These are phyloP conservation scores for Lucinisca nassula DNA, from an alignment of 2,888 invertebrate species.

Conservation along the genomic window DNA sequence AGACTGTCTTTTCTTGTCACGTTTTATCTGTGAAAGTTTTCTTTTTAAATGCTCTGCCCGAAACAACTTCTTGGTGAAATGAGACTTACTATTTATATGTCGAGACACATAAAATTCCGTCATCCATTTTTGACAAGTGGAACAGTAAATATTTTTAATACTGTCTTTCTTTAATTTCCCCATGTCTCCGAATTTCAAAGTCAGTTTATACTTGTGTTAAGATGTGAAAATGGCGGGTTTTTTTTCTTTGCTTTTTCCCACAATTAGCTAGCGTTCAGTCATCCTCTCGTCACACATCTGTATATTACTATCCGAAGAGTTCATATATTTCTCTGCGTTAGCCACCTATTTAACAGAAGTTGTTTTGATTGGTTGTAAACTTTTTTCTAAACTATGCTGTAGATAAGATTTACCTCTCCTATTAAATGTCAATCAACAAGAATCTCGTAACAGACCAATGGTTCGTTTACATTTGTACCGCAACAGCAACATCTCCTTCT, in stretches of 20 bases:
- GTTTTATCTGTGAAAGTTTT: neutral
- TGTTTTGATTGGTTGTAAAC: too few species aligned
- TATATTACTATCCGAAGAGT: too few species aligned
- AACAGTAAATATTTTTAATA: constrained; percentile 44
- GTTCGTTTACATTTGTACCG: neutral
- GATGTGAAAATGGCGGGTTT: too few species aligned
- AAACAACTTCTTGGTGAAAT: constrained; percentile 37
- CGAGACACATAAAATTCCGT: constrained; percentile 46
- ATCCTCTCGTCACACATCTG: too few species aligned
- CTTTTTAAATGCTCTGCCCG: neutral
- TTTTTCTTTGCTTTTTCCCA: too few species aligned
- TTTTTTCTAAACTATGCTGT: too few species aligned
- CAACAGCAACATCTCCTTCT: neutral
- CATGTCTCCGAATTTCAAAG: too few species aligned
- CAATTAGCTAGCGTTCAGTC: too few species aligned
- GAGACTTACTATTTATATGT: constrained; percentile 41
- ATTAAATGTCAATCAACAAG: neutral
- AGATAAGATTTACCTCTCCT: too few species aligned
- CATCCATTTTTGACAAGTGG: constrained; percentile 53
- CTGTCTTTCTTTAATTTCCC: constrained; percentile 23
- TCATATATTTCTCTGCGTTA: too few species aligned
- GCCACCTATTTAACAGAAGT: too few species aligned
- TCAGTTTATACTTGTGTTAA: too few species aligned
- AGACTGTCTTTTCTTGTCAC: neutral
- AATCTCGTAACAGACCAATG: neutral